Base-by-base conservation (phyloP, 2,797 vertebrate genomes). In the Decapterus maruadsi region DNA sequence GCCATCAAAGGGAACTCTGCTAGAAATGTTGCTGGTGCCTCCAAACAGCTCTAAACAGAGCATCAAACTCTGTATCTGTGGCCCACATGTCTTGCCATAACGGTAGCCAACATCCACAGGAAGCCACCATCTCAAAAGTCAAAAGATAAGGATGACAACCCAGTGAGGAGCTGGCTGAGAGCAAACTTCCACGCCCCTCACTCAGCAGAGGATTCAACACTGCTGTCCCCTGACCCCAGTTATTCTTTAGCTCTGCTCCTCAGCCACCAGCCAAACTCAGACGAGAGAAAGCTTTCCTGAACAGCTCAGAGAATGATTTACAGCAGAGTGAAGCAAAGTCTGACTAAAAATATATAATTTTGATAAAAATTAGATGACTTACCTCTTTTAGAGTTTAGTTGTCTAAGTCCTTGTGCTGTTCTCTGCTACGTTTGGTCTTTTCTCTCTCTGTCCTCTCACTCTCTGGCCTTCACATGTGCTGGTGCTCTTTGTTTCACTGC, bases 271-370 rank as follows among this genome's bases (percentile, higher is more conserved):
- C 0, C 55, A 71, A 36, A 63, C 34, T 2, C 36, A 0, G 51
- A 55, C 65, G 22, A 71, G 4, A 66, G 56, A 58, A 68, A 40
- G 22, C 51, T 10, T 50, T 50, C 2, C 13, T 9, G 19, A 4
- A 1, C 55, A 43, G 26, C 60, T 73, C 50, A 16, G 26, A 54
- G 4, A 80, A 83, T 82, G 31, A 85, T 82, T 88, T 26, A 77
- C 61, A 1, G 54, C 31, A 16, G 42, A 31, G 31, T 6, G 6
- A 2, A 31, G 22, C 34, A 2, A 14, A 50, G 34, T 60, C 4
- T n/a, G 40, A 57, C 68, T 42, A 13, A 4, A 38, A 69, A 80
- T 69, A 31, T 34, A 0, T 60, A 66, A 3, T 70, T 70, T 34
- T 34, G 31, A 62, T 38, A 60, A 22, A 50, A 7, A 68, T 62